Evolutionary conservation across 92 coral and sea anemone genomes (phyloP), one percentile per base, ranked within the genome.

Genomic region (Phenganax subtilis): DNA sequence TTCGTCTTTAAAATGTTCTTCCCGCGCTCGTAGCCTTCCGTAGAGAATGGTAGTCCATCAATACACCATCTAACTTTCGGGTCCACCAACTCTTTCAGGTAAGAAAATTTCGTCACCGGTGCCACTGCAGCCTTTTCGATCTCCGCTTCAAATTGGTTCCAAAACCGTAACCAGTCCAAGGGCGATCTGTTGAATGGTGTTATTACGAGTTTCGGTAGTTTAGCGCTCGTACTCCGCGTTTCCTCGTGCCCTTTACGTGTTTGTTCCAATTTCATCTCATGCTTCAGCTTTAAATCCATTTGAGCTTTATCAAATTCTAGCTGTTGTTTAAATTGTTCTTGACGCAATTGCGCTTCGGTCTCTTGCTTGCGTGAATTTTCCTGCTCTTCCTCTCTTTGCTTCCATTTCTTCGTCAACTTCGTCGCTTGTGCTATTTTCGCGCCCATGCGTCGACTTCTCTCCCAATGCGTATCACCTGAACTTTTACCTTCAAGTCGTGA

Each of bases 121-220:
- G 85, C 87, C 5, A 86, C 79, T 66, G 72, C 88, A 0, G 83
- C 59, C 16, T 59, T 69, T 20, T 85, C 80, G 25, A 79, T 70
- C 37, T 86, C 85, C 14, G 77, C 85, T 74, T 86, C 88, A 30
- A 73, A 86, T 80, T 72, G 88, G 31, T 75, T 81, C 85, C 88
- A 81, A 62, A 86, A 86, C 6, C 82, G 62, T 14, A 80, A 55
- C 88, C 88, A 86, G 55, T 86, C 88, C 54, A 68, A 84, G 57
- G 55, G 74, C 6, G 88, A 61, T 58, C 85, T 80, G 28, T 84
- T 78, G 70, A 56, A 70, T 30, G 70, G 64, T 0, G 59, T 9
- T 9, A 55, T 81, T 3, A 28, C 54, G 3, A 70, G 55, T 20
- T 71, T 81, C 3, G 85, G 85, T 30, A 81, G 85, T 51, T 71